These are phyloP conservation scores for Amitus sp. DNA, from an alignment of 2,888 invertebrate species.

Conservation along the genomic window DNA sequence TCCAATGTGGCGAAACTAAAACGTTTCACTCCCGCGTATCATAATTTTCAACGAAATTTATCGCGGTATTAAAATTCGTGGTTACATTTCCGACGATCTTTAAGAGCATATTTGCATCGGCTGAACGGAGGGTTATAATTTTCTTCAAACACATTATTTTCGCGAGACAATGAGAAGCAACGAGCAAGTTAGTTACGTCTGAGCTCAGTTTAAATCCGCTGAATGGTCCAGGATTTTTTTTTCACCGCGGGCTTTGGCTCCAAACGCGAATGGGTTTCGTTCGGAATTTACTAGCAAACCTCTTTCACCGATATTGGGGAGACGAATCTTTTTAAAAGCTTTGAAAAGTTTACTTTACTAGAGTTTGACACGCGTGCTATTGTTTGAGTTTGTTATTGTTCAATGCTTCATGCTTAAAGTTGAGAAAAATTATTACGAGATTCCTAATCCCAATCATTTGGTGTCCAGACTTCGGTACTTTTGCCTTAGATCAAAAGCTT, in stretches of 20 bases:
- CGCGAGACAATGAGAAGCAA: constrained; percentile 17
- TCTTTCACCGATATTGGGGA: too few relatives aligned
- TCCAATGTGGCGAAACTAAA: constrained; percentile 25
- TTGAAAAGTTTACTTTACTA: too few relatives aligned
- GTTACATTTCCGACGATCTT: background rate
- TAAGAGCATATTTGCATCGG: constrained; percentile 1
- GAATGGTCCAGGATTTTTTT: constrained; percentile 56
- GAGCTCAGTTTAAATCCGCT: constrained; percentile 59
- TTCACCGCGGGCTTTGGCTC: constrained; percentile 56
- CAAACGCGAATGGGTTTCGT: constrained; percentile 62
- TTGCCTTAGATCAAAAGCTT: too few relatives aligned
- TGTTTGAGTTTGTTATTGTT: too few relatives aligned
- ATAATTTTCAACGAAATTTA: constrained; percentile 10
- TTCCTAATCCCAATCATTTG: too few relatives aligned
- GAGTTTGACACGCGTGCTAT: too few relatives aligned
- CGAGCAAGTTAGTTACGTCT: constrained; percentile 30
- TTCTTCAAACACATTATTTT: constrained; percentile 9
- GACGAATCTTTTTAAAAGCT: too few relatives aligned
- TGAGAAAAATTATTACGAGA: too few relatives aligned
- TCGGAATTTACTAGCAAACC: constrained; percentile 55
- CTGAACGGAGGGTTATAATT: constrained; percentile 1
- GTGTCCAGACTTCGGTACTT: too few relatives aligned
- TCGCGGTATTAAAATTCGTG: background rate
- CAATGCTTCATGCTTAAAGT: too few relatives aligned
- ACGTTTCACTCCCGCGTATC: constrained; percentile 32